Evolutionary conservation across 2,888 invertebrate species (phyloP), one percentile per base, ranked within the genome.

Genomic region (Megamerina dolium): DNA sequence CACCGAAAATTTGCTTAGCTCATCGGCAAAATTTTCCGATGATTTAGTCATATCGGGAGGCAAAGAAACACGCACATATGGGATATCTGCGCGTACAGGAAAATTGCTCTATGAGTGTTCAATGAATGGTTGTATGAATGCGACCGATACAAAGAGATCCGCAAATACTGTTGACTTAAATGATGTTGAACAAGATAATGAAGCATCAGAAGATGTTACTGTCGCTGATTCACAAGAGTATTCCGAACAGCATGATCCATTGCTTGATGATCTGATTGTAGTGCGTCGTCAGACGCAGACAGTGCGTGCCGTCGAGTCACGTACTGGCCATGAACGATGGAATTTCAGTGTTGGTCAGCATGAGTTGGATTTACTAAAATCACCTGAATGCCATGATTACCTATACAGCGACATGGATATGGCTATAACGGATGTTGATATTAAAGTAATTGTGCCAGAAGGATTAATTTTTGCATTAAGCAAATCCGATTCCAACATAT

Each of bases 341-440:
- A 95, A 95, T 75, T 95, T 93, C 68, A 93, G 92, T 68, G 94
- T 95, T 17, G 92, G 87, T 0, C 84, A 87, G 54, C 90, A 93
- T 68, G 85, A 92, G 55, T 63, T 94, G 37, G 82, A 82, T 42
- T 45, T 83, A 59, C 60, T 76, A 43, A 71, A 73, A 43, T 69
- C 73, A 34, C 61, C 64, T 27, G 77, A 77, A 46, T 83, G 83
- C 45, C 69, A 64, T 41, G 52, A 60, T 37, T 55, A 56, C 34
- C 43, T 58, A n/a, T 59, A 57, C 12, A 64, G 52, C 31, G 63
- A 68, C 2, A 26, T 64, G 17, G 66, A 70, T 43, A 51, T 64
- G 47, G 61, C 64, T 3, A 54, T 68, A 1, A 50, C 70, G 5
- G 73, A 78, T 53, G 73, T 81, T 51, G 76, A 79, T 38, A 72